Evolutionary conservation across 2,113 vertebrate species (phyloP).

Genomic region (Eurypyga helias): DNA sequence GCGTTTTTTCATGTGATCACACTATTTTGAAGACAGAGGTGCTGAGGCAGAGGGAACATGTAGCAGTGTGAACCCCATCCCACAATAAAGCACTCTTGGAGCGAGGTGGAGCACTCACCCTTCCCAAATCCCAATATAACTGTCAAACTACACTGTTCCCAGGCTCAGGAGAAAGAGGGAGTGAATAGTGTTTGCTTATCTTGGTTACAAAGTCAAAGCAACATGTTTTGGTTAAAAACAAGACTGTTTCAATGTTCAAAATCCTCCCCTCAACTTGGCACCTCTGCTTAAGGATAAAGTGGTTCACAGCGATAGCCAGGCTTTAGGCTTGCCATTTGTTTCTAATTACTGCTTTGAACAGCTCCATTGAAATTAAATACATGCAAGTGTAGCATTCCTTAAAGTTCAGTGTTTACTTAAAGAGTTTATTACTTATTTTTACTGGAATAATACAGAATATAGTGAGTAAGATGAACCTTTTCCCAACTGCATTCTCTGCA

Average conservation of each 20-base stretch:
- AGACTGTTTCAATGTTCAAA: neutral
- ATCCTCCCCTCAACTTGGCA: neutral
- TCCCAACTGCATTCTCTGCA: constrained; percentile 10
- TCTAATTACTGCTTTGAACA: constrained; percentile 44
- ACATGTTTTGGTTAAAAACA: constrained; percentile 18
- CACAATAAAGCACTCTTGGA: accelerated
- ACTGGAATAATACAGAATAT: constrained; percentile 47
- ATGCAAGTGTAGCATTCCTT: constrained; percentile 43
- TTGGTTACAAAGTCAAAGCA: neutral
- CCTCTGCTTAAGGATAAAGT: neutral
- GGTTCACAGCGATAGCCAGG: neutral
- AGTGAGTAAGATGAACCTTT: constrained; percentile 48
- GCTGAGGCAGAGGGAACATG: neutral
- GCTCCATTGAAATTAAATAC: constrained; percentile 57
- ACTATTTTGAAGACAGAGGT: neutral
- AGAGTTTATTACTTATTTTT: constrained; percentile 70
- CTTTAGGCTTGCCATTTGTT: constrained; percentile 31
- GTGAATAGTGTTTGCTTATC: neutral
- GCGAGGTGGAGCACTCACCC: neutral
- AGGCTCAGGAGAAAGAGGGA: neutral
- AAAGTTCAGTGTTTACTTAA: constrained; percentile 56
- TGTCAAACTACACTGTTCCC: neutral
- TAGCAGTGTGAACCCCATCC: accelerated
- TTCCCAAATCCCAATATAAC: neutral
- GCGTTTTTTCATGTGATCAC: neutral